Percentiles rank a stretch among this genome's conserved stretches.
phyloP scores from a whole-genome alignment of 2,888 invertebrate genomes.

The Drosophila dives region DNA sequence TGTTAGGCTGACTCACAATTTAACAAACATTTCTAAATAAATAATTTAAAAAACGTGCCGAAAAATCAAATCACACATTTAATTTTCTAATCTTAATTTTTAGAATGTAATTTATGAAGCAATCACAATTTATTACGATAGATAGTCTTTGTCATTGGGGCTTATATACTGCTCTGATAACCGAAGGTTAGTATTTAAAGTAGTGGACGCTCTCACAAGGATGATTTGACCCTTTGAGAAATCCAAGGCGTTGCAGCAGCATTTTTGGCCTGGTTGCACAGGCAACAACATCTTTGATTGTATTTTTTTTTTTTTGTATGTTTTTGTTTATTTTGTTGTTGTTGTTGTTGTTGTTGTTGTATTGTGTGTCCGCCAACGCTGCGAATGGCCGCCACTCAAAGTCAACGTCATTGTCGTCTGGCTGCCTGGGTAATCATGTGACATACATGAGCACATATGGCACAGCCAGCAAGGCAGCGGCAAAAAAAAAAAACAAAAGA shows the following conservation, averaged over 20 bases:
- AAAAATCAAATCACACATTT: background rate
- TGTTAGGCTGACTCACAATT: background rate
- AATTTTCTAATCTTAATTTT: too few relatives aligned
- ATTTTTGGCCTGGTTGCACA: conserved; percentile 5
- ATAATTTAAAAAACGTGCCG: background rate
- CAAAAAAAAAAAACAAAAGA: background rate
- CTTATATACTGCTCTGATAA: background rate
- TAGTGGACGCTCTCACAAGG: conserved; percentile 11
- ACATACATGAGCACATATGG: conserved; percentile 46
- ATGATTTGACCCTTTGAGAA: conserved; percentile 5
- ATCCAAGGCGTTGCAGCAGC: background rate
- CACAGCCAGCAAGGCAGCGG: conserved; percentile 16
- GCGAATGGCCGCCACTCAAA: conserved; percentile 54
- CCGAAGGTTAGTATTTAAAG: conserved; percentile 27
- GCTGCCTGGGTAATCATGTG: conserved; percentile 50
- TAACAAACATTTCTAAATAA: background rate
- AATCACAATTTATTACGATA: background rate
- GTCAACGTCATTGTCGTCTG: conserved; percentile 53
- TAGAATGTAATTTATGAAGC: background rate
- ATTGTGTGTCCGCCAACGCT: conserved; percentile 39
- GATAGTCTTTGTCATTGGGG: background rate
- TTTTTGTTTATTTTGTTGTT: conserved; percentile 5
- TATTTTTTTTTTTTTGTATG: conserved; percentile 2
- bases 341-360: conserved; percentile 3
- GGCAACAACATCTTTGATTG: conserved; percentile 26